A percentile compares a stretch with the other conserved stretches of the same genome.
Evolutionary conservation across 1,140 invertebrate species (phyloP).

Genomic region (Scylla paramamosain): DNA sequence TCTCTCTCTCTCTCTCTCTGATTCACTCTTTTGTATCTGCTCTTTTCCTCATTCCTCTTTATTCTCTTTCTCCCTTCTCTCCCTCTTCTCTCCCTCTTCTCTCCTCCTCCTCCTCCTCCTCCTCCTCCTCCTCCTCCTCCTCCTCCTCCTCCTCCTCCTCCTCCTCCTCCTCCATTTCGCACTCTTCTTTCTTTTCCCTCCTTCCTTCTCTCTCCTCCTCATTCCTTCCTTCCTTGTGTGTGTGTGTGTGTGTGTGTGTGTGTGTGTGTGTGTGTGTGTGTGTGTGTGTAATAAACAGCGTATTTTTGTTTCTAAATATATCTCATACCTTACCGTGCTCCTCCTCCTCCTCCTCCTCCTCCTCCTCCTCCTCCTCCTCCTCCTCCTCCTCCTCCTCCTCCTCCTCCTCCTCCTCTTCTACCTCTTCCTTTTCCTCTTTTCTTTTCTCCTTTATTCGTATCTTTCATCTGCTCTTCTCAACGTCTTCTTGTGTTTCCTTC

Average conservation of each 20-base stretch:
- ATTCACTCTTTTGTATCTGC: too few relatives aligned
- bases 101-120: neutral
- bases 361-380: constrained; percentile 45
- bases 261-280: too few relatives aligned
- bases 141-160: constrained; percentile 42
- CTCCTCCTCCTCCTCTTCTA: neutral
- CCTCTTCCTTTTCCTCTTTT: neutral
- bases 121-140: constrained; percentile 25
- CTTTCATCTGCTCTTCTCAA: neutral
- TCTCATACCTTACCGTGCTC: neutral
- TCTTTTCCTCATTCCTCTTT: neutral
- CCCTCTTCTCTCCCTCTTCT: neutral
- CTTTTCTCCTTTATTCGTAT: neutral
- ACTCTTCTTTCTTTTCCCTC: neutral
- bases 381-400: constrained; percentile 37
- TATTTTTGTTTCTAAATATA: constrained; percentile 10
- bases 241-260: neutral
- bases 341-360: constrained; percentile 45
- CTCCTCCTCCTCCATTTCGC: neutral
- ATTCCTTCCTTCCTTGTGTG: neutral
- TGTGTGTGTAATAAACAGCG: too few relatives aligned
- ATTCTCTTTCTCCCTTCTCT: neutral
- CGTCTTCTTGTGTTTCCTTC: too few relatives aligned
- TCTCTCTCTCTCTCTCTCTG: neutral
- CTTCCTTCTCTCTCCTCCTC: neutral